These are phyloP conservation scores for Artibeus lituratus DNA, from an alignment of 2,797 vertebrate genomes.

Conservation along the genomic window DNA sequence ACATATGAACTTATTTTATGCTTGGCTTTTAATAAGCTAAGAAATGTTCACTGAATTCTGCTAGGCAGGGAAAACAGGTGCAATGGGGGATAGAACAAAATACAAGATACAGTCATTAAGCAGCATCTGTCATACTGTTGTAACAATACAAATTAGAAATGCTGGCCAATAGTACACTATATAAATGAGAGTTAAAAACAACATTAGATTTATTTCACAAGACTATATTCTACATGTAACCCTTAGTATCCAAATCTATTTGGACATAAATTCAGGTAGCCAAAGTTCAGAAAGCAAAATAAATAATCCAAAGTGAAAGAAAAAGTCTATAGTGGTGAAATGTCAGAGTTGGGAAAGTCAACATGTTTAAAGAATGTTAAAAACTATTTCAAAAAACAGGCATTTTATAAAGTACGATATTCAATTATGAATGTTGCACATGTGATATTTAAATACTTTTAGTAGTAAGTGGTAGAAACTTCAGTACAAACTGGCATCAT, in stretches of 20 bases:
- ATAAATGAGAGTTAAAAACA: neutral
- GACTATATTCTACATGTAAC: neutral
- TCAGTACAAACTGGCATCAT: neutral
- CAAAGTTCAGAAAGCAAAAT: neutral
- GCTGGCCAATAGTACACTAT: neutral
- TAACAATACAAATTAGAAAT: neutral
- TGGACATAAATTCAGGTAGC: neutral
- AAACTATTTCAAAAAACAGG: neutral
- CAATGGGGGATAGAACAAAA: neutral
- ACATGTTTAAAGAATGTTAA: neutral
- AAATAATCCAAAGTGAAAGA: neutral
- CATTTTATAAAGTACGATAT: neutral
- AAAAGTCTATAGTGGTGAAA: neutral
- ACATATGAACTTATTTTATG: neutral
- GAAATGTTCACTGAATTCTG: neutral
- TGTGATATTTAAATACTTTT: neutral
- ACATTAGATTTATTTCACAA: neutral
- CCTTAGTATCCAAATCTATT: neutral
- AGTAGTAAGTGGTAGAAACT: neutral
- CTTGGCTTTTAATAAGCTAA: neutral
- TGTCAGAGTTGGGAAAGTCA: neutral
- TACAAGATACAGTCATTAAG: neutral
- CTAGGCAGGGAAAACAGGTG: neutral
- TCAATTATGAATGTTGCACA: neutral
- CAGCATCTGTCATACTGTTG: neutral